These are phyloP conservation scores for Menidia beryllina DNA, from an alignment of 2,113 vertebrate genomes.

Conservation along the genomic window DNA sequence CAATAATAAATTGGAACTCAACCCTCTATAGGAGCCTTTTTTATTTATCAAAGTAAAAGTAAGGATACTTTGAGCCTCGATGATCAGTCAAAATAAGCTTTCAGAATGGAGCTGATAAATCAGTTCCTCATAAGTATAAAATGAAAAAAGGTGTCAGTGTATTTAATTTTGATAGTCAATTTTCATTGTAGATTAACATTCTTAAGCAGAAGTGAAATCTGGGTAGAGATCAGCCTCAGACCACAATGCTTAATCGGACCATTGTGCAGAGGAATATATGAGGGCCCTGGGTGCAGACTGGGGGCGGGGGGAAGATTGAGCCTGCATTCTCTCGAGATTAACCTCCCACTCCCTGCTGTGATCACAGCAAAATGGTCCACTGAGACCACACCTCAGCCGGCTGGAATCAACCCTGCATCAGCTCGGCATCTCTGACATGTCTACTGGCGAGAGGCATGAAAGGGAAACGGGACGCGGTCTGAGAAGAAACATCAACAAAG, in stretches of 20 bases:
- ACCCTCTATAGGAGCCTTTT: conserved; percentile 6
- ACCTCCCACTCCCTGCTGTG: conserved; percentile 76
- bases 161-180: conserved; percentile 28
- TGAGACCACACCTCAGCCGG: conserved; percentile 60
- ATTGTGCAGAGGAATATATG: conserved; percentile 51
- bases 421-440: conserved; percentile 28
- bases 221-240: conserved; percentile 47
- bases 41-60: conserved; percentile 29
- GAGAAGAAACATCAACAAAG: background rate
- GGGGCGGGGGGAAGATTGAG: conserved; percentile 69
- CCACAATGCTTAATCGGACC: conserved; percentile 35
- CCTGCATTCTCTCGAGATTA: conserved; percentile 75
- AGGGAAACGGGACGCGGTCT: background rate
- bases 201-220: conserved; percentile 42
- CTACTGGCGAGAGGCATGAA: conserved; percentile 30
- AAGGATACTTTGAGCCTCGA: conserved; percentile 4
- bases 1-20: conserved; percentile 23
- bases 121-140: conserved; percentile 10
- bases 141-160: conserved; percentile 9
- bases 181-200: conserved; percentile 29
- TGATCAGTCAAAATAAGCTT: conserved; percentile 34
- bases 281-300: conserved; percentile 59
- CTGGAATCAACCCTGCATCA: conserved; percentile 51
- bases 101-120: conserved; percentile 14
- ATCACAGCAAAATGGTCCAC: conserved; percentile 72